Conservation (phyloP, 1,140 invertebrate species). For the Sycophaga agraensis region DNA sequence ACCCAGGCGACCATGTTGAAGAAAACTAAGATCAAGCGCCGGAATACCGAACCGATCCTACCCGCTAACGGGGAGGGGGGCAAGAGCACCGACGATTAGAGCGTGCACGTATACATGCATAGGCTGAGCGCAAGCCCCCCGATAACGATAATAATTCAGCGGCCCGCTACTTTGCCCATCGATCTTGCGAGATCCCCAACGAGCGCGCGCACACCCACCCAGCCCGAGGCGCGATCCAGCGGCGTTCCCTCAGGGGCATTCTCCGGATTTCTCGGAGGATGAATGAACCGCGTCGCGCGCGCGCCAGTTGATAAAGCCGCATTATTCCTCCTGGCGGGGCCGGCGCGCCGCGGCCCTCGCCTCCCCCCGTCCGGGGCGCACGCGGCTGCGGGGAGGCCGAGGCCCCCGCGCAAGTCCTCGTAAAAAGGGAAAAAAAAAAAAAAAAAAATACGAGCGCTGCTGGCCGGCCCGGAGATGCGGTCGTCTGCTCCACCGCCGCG, state of each 20-base stretch:
- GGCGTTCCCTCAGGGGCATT: no score
- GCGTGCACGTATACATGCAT: constrained; percentile 38
- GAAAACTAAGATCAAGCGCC: constrained; percentile 93
- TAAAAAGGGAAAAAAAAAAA: no score
- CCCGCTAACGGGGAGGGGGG: constrained; percentile 68
- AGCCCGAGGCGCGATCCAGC: not conserved
- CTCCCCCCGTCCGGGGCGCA: no score
- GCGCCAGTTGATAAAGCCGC: not conserved
- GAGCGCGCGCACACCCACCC: not conserved
- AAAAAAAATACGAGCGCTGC: no score
- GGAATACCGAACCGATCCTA: constrained; percentile 81
- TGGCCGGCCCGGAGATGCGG: no score
- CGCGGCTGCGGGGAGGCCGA: no score
- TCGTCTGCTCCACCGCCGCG: no score
- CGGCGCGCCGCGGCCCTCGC: no score
- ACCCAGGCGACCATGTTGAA: constrained; percentile 85
- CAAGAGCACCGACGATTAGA: constrained; percentile 63
- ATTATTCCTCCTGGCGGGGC: no score
- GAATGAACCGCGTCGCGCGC: no score
- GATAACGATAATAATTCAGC: not conserved
- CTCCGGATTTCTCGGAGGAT: no score
- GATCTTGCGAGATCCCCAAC: not conserved
- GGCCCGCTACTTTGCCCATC: constrained; percentile 6
- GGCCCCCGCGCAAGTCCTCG: no score
- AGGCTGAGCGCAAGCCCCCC: not conserved